Conservation (phyloP, 1,140 invertebrate species). For the Lucilia cuprina region DNA sequence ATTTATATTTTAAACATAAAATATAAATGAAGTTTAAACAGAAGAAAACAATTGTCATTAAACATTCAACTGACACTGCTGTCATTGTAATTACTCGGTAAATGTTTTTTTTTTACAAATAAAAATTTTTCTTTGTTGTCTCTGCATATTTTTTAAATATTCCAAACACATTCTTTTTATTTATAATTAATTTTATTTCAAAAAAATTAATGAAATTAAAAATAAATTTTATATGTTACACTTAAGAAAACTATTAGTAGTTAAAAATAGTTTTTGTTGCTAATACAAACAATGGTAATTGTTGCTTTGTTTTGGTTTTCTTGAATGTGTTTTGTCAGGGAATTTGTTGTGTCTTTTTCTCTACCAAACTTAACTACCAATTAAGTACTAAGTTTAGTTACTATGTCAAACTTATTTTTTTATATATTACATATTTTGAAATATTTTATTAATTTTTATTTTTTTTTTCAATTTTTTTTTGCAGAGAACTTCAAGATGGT, state of each 20-base stretch:
- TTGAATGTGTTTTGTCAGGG: too few species aligned
- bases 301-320: background rate
- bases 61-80: background rate
- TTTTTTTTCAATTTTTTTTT: conserved; percentile 62
- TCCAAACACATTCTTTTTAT: background rate
- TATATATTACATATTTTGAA: background rate
- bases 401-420: background rate
- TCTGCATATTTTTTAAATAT: background rate
- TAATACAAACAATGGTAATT: too few species aligned
- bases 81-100: background rate
- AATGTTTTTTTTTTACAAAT: background rate
- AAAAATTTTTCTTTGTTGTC: background rate
- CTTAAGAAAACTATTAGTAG: background rate
- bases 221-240: background rate
- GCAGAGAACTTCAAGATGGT: conserved; percentile 87
- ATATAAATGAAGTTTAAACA: background rate
- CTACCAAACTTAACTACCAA: too few species aligned
- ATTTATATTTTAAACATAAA: background rate
- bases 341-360: too few species aligned
- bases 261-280: too few species aligned
- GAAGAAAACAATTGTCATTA: background rate
- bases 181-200: too few species aligned
- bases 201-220: too few species aligned
- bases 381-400: too few species aligned
- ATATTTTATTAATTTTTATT: conserved; percentile 31